These are phyloP conservation scores for Solenopsis invicta DNA, from an alignment of 1,140 invertebrate genomes.

Conservation along the genomic window DNA sequence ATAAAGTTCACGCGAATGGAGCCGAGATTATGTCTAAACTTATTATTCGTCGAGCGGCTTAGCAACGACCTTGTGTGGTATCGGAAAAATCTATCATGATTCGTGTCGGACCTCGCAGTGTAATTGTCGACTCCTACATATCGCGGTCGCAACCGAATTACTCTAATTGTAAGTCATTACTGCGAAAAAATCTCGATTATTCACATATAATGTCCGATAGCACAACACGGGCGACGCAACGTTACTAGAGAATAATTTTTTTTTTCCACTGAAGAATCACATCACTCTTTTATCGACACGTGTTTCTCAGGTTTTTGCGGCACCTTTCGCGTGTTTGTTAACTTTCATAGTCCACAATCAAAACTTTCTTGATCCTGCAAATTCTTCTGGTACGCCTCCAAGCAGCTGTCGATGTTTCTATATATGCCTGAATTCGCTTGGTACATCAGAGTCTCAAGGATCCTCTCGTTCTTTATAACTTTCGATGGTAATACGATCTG, in stretches of 20 bases:
- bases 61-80: constrained; percentile 41
- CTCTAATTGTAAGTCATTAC: constrained; percentile 25
- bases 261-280: not conserved
- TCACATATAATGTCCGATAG: constrained; percentile 15
- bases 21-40: constrained; percentile 40
- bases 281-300: constrained; percentile 2
- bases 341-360: constrained; percentile 81
- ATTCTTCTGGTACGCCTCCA: constrained; percentile 95
- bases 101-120: constrained; percentile 15
- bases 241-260: not conserved
- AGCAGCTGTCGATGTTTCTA: constrained; percentile 94
- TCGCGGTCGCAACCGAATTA: not conserved
- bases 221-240: not conserved
- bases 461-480: constrained; percentile 96
- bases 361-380: constrained; percentile 93
- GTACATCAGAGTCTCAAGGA: constrained; percentile 96
- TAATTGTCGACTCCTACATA: constrained; percentile 44
- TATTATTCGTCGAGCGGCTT: constrained; percentile 32
- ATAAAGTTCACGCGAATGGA: constrained; percentile 36
- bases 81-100: constrained; percentile 55
- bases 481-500: constrained; percentile 96
- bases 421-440: constrained; percentile 98
- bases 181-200: not conserved
- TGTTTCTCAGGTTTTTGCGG: constrained; percentile 53
- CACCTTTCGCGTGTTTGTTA: not conserved